phyloP scores from a whole-genome alignment of 2,113 vertebrate genomes.

The Xiphophorus hellerii region DNA sequence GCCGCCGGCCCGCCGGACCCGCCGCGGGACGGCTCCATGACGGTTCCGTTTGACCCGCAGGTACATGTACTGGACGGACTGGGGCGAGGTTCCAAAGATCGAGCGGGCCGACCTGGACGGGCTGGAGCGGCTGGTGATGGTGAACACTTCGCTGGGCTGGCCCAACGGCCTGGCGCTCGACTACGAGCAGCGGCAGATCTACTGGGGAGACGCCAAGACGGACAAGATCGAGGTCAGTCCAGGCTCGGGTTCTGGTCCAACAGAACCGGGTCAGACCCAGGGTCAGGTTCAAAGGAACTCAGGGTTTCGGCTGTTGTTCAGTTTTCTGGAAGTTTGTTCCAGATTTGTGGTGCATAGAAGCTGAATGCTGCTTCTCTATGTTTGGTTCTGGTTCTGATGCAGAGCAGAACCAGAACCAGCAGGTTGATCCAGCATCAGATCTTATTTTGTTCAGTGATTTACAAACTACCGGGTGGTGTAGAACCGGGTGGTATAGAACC shows the following conservation, averaged over 20 bases:
- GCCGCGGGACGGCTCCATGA: not conserved
- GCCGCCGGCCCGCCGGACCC: not conserved
- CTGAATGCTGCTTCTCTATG: too few relatives aligned
- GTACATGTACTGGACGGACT: slow-evolving; percentile 99
- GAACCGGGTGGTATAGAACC: too few relatives aligned
- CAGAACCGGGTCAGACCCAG: too few relatives aligned
- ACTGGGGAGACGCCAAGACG: slow-evolving; percentile 98
- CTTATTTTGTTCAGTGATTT: too few relatives aligned
- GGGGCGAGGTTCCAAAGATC: slow-evolving; percentile 96
- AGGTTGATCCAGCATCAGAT: too few relatives aligned
- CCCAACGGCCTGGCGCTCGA: slow-evolving; percentile 96
- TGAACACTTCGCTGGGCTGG: slow-evolving; percentile 96
- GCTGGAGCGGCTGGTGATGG: slow-evolving; percentile 89
- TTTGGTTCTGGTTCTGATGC: not conserved
- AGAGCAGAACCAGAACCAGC: too few relatives aligned
- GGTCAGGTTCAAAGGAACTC: too few relatives aligned
- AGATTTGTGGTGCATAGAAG: too few relatives aligned
- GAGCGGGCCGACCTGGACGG: slow-evolving; percentile 94
- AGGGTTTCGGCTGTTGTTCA: not conserved
- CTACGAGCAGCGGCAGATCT: slow-evolving; percentile 90
- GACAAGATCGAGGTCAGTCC: slow-evolving; percentile 84
- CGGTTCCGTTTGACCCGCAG: slow-evolving; percentile 63
- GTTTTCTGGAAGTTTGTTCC: too few relatives aligned
- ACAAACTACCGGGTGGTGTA: too few relatives aligned
- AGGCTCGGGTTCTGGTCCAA: too few relatives aligned